phyloP scores from a whole-genome alignment of 2,113 vertebrate genomes.

The Platysteira castanea region DNA sequence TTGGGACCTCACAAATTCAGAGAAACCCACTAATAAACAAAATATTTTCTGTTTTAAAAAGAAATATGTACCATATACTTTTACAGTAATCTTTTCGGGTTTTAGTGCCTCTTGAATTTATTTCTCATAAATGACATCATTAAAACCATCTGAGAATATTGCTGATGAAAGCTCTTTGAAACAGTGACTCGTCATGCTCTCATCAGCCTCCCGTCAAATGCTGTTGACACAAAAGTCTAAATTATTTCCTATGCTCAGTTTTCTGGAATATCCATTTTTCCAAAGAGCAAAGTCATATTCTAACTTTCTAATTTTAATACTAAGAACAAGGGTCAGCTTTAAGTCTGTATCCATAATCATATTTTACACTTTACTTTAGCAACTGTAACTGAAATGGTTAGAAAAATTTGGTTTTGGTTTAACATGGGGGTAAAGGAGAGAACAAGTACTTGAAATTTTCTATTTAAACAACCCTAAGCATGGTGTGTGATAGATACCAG shows the following conservation, averaged over 20 bases:
- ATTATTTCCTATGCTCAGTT: background rate
- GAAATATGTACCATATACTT: background rate
- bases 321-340: background rate
- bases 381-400: background rate
- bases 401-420: background rate
- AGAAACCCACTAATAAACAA: background rate
- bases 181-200: too few relatives aligned
- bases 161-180: conserved; percentile 5
- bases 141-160: conserved; percentile 8
- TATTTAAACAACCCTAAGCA: background rate
- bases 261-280: background rate
- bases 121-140: conserved; percentile 29
- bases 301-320: background rate
- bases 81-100: background rate
- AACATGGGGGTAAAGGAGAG: background rate
- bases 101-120: background rate
- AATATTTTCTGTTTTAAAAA: background rate
- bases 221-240: background rate
- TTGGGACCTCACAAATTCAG: background rate
- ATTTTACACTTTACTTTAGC: background rate
- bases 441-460: background rate
- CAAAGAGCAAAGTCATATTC: background rate
- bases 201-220: background rate
- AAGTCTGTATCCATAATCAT: background rate
- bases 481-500: background rate